Percentiles rank a stretch among this genome's conserved stretches.
These are phyloP conservation scores for Ichneumoninae sp. DNA, from an alignment of 2,888 invertebrate species.

Conservation along the genomic window DNA sequence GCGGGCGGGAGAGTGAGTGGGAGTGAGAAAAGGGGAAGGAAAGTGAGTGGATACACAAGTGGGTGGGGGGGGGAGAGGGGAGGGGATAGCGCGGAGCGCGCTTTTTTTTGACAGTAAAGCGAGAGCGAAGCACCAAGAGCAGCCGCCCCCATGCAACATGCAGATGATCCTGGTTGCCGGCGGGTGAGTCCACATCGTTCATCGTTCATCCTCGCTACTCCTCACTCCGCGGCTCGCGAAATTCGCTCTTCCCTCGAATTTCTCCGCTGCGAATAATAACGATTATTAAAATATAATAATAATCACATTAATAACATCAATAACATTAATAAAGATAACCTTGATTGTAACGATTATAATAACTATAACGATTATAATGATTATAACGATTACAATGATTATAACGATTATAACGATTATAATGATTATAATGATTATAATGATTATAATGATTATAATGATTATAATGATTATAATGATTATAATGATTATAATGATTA, in stretches of 20 bases:
- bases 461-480: too few relatives aligned
- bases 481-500: too few relatives aligned
- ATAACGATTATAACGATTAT: too few relatives aligned
- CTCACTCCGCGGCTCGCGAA: constrained; percentile 51
- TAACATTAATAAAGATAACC: not conserved
- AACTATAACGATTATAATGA: too few relatives aligned
- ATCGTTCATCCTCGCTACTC: constrained; percentile 60
- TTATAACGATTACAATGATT: too few relatives aligned
- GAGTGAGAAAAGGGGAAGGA: constrained; percentile 59
- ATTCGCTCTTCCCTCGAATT: constrained; percentile 43
- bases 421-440: too few relatives aligned
- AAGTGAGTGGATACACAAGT: constrained; percentile 59
- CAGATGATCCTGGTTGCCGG: constrained; percentile 85
- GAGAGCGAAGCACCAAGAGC: constrained; percentile 76
- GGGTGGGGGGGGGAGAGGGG: constrained; percentile 34
- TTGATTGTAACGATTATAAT: too few relatives aligned
- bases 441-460: too few relatives aligned
- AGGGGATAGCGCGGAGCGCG: constrained; percentile 17
- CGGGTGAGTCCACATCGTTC: constrained; percentile 83
- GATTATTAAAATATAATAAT: not conserved
- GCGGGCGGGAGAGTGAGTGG: constrained; percentile 18
- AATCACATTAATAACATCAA: constrained; percentile 1
- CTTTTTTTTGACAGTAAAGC: constrained; percentile 65
- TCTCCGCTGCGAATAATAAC: constrained; percentile 37
- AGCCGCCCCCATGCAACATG: constrained; percentile 84